These are phyloP conservation scores for Trogon melanurus DNA, from an alignment of 2,113 vertebrate genomes.

Conservation along the genomic window DNA sequence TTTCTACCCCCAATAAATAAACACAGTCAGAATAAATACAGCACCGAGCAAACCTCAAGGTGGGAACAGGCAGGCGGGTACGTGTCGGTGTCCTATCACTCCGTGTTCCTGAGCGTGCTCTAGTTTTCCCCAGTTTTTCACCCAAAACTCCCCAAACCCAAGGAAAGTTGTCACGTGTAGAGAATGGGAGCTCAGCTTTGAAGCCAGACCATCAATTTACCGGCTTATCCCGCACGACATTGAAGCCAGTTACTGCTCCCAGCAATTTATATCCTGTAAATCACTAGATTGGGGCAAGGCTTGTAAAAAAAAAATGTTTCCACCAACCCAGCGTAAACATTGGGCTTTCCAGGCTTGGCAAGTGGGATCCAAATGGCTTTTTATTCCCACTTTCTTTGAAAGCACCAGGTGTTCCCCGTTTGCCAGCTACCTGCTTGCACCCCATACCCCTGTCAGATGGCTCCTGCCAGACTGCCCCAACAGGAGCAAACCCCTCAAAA, in stretches of 20 bases:
- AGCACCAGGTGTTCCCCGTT: not conserved
- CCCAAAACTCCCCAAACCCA: not conserved
- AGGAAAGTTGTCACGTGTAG: rapidly evolving
- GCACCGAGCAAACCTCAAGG: not conserved
- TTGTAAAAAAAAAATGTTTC: not conserved
- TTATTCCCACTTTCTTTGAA: not conserved
- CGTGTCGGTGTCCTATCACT: not conserved
- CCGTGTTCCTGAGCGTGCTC: rapidly evolving
- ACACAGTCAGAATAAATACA: not conserved
- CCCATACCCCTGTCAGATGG: not conserved
- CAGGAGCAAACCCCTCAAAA: not conserved
- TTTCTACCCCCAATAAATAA: not conserved
- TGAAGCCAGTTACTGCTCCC: rapidly evolving
- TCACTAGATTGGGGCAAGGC: not conserved
- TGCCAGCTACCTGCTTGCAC: not conserved
- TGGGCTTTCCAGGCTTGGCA: not conserved
- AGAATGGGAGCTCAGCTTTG: not conserved
- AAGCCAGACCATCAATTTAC: not conserved
- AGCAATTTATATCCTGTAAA: not conserved
- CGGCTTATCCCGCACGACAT: not conserved
- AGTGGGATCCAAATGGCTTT: not conserved
- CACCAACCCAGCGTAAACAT: rapidly evolving
- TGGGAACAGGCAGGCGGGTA: not conserved
- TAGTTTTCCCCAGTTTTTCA: not conserved
- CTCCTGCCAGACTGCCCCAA: not conserved